Percentiles rank a stretch among this genome's conserved stretches.
Conservation (phyloP, 2,113 vertebrate species). For the Ciconia boyciana region DNA sequence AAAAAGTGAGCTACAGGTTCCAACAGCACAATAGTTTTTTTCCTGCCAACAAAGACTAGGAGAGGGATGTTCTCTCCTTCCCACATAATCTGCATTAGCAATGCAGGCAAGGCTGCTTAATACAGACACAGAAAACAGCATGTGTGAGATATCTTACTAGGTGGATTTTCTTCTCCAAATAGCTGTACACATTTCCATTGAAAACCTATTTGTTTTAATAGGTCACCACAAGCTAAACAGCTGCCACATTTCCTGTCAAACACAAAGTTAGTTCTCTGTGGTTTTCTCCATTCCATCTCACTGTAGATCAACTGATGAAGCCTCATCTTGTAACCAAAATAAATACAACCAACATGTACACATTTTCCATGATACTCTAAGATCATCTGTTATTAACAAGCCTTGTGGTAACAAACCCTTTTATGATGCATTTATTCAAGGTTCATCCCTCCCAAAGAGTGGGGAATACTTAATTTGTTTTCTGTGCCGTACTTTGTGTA, state of each 20-base stretch:
- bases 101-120: not conserved
- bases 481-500: conserved; percentile 76
- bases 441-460: conserved; percentile 11
- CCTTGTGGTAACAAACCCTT: conserved; percentile 50
- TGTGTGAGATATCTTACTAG: not conserved
- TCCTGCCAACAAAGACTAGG: not conserved
- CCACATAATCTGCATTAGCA: not conserved
- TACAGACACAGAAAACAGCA: not conserved
- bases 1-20: not conserved
- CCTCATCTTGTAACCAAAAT: not conserved
- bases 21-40: not conserved
- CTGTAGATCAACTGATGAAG: not conserved
- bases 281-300: not conserved
- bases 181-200: not conserved
- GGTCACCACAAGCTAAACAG: not conserved
- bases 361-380: not conserved
- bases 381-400: conserved; percentile 48
- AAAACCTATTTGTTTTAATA: conserved; percentile 4
- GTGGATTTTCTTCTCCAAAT: not conserved
- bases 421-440: conserved; percentile 61
- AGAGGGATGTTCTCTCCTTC: not conserved
- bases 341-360: not conserved
- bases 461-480: conserved; percentile 66
- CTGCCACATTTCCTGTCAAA: not conserved
- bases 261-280: not conserved